A percentile compares a stretch with the other conserved stretches of the same genome.
Evolutionary conservation across 2,888 invertebrate genomes (phyloP).

Genomic region (Ferrisia virgata): DNA sequence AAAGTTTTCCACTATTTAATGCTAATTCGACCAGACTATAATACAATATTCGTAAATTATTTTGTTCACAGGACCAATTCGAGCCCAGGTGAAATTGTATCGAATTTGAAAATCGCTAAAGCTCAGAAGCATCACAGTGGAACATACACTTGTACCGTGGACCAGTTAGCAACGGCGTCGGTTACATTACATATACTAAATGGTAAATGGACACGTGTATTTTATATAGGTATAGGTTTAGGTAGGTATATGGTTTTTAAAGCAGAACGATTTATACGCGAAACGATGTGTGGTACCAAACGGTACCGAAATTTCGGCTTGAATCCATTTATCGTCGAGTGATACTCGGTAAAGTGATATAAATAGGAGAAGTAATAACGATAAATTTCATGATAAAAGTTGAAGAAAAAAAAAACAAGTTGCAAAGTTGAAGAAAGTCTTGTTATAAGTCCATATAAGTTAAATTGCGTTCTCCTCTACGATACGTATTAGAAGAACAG

Average conservation of each 20-base stretch:
- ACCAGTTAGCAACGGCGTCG: slow-evolving; percentile 58
- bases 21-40: no score
- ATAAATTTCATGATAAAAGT: slow-evolving; percentile 39
- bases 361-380: slow-evolving; percentile 35
- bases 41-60: no score
- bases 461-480: slow-evolving; percentile 34
- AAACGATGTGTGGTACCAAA: background rate
- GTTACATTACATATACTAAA: slow-evolving; percentile 63
- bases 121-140: slow-evolving; percentile 60
- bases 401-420: slow-evolving; percentile 31
- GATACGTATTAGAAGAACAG: slow-evolving; percentile 33
- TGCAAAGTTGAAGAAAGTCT: slow-evolving; percentile 36
- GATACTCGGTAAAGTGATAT: slow-evolving; percentile 21
- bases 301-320: background rate
- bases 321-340: background rate
- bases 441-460: slow-evolving; percentile 45
- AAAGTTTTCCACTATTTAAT: no score
- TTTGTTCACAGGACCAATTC: slow-evolving; percentile 57
- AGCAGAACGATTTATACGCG: background rate
- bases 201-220: slow-evolving; percentile 53
- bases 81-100: slow-evolving; percentile 55
- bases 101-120: slow-evolving; percentile 58
- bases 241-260: background rate
- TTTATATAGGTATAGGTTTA: no score
- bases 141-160: slow-evolving; percentile 60